Evolutionary conservation across 2,113 vertebrate species (phyloP).

Genomic region (Mustela lutreola): DNA sequence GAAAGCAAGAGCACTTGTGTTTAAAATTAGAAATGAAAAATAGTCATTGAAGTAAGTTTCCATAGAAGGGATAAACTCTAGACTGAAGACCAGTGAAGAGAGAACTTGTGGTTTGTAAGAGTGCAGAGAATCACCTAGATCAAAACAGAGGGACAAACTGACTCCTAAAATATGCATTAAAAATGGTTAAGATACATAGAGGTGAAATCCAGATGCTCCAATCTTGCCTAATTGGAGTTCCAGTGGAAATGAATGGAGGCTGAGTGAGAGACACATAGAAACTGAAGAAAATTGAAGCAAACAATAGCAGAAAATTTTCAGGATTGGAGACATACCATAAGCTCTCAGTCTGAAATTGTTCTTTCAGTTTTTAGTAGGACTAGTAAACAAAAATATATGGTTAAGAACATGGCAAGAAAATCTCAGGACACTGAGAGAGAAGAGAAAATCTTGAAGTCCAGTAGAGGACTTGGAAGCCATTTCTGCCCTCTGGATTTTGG

Average conservation of each 20-base stretch:
- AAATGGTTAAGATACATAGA: background rate
- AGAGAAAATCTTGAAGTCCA: background rate
- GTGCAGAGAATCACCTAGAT: background rate
- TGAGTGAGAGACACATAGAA: background rate
- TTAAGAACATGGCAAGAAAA: background rate
- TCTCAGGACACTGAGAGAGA: background rate
- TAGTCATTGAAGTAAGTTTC: background rate
- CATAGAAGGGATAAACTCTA: background rate
- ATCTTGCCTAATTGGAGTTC: background rate
- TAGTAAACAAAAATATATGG: background rate
- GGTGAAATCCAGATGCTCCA: background rate
- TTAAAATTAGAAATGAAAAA: slow-evolving; percentile 62
- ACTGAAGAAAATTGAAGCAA: background rate
- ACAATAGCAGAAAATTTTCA: background rate
- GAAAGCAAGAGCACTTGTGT: background rate
- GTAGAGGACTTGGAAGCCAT: background rate
- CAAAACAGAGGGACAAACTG: background rate
- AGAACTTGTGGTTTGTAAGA: background rate
- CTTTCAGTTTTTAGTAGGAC: background rate
- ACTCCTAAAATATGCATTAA: background rate
- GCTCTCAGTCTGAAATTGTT: background rate
- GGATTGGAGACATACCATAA: background rate
- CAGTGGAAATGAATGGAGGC: background rate
- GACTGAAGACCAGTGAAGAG: background rate
- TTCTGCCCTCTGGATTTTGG: background rate